Conservation (phyloP, 2,797 vertebrate genomes). For the Gallinago solitaria region DNA sequence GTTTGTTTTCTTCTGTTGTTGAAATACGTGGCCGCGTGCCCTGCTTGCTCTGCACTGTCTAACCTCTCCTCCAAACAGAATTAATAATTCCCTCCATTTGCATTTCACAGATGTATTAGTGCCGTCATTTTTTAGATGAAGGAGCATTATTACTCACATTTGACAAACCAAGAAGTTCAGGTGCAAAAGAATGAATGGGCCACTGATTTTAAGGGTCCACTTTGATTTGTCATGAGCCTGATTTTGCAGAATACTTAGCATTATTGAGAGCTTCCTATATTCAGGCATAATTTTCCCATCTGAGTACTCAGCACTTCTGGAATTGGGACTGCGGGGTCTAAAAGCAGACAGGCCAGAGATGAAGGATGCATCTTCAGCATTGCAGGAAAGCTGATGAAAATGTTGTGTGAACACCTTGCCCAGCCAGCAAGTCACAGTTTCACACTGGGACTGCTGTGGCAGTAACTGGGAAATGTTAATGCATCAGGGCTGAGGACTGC, state of each 20-base stretch:
- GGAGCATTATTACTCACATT: slow-evolving; percentile 42
- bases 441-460: neutral
- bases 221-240: slow-evolving; percentile 44
- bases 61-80: slow-evolving; percentile 31
- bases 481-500: neutral
- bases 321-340: neutral
- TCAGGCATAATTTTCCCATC: slow-evolving; percentile 51
- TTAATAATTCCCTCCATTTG: slow-evolving; percentile 51
- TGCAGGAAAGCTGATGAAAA: neutral
- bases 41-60: slow-evolving; percentile 18
- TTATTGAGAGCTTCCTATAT: slow-evolving; percentile 52
- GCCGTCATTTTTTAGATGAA: slow-evolving; percentile 16
- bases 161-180: slow-evolving; percentile 62
- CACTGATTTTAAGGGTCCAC: slow-evolving; percentile 63
- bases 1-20: slow-evolving; percentile 57
- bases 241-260: slow-evolving; percentile 38
- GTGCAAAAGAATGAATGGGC: slow-evolving; percentile 64
- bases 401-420: neutral
- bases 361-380: neutral
- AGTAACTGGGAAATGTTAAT: neutral
- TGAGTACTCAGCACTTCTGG: slow-evolving; percentile 15
- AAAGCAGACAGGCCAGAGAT: neutral
- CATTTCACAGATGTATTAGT: slow-evolving; percentile 46
- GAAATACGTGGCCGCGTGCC: slow-evolving; percentile 42
- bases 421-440: neutral